Conservation (phyloP, 2,113 vertebrate species). For the Vulpes vulpes region DNA sequence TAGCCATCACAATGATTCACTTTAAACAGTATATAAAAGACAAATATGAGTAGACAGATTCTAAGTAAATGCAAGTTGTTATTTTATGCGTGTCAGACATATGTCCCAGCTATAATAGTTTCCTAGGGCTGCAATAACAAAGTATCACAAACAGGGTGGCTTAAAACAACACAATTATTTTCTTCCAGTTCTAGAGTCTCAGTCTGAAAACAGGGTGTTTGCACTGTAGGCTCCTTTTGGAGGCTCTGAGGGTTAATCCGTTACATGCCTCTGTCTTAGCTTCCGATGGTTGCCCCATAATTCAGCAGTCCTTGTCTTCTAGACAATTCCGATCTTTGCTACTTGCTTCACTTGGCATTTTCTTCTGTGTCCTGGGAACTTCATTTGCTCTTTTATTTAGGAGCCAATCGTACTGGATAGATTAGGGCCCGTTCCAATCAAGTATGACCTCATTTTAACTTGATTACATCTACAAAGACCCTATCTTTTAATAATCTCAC, state of each 20-base stretch:
- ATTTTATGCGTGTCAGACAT: background rate
- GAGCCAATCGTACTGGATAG: background rate
- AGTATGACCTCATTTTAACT: background rate
- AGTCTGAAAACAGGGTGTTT: background rate
- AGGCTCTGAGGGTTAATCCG: background rate
- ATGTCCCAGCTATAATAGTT: background rate
- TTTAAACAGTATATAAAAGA: slow-evolving; percentile 34
- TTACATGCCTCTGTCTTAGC: background rate
- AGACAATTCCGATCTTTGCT: background rate
- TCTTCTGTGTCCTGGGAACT: background rate
- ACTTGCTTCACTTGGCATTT: background rate
- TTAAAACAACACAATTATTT: slow-evolving; percentile 7
- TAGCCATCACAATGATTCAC: background rate
- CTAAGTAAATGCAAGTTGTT: background rate
- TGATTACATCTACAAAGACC: background rate
- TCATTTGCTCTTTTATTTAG: slow-evolving; percentile 23
- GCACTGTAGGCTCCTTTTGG: background rate
- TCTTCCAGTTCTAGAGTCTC: background rate
- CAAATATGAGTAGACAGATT: background rate
- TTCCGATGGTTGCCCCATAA: background rate
- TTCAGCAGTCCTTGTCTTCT: background rate
- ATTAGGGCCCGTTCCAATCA: background rate
- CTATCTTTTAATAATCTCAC: slow-evolving; percentile 2
- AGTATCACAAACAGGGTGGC: background rate
- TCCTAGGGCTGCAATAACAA: background rate